These are phyloP conservation scores for Neosilurus hyrtlii DNA, from an alignment of 2,797 vertebrate species.

Conservation along the genomic window DNA sequence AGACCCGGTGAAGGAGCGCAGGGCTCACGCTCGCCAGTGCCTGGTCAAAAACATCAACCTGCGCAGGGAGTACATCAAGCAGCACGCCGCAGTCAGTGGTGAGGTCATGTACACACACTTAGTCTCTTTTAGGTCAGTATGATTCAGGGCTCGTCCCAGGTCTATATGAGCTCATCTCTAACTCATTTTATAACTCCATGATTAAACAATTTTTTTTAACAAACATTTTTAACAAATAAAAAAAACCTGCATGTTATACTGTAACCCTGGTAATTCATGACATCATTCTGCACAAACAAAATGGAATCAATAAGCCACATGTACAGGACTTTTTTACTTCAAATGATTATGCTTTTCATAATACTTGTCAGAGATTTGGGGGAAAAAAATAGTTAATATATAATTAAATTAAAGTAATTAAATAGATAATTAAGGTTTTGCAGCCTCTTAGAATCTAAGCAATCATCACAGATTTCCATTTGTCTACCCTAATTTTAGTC, in stretches of 20 bases:
- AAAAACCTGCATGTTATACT: background rate
- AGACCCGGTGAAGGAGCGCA: constrained; percentile 93
- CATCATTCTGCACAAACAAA: background rate
- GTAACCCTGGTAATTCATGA: background rate
- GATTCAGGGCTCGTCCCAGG: background rate
- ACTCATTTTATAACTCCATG: constrained; percentile 3
- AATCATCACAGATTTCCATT: no score
- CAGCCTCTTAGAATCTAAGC: no score
- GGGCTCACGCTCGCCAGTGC: constrained; percentile 95
- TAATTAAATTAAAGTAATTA: no score
- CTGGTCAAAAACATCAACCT: constrained; percentile 97
- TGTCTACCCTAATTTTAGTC: no score
- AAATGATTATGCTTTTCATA: background rate
- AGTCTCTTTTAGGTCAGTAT: background rate
- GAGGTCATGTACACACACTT: constrained; percentile 56
- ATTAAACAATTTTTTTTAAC: background rate
- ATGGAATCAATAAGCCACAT: background rate
- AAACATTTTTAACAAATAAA: background rate
- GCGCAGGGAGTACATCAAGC: constrained; percentile 94
- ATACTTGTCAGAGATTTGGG: no score
- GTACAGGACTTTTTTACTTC: background rate
- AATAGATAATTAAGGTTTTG: no score
- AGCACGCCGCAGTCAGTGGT: constrained; percentile 95
- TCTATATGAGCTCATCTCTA: background rate
- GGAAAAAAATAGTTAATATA: no score